These are phyloP conservation scores for Coecobrya sp. DNA, from an alignment of 2,888 invertebrate genomes.

Conservation along the genomic window DNA sequence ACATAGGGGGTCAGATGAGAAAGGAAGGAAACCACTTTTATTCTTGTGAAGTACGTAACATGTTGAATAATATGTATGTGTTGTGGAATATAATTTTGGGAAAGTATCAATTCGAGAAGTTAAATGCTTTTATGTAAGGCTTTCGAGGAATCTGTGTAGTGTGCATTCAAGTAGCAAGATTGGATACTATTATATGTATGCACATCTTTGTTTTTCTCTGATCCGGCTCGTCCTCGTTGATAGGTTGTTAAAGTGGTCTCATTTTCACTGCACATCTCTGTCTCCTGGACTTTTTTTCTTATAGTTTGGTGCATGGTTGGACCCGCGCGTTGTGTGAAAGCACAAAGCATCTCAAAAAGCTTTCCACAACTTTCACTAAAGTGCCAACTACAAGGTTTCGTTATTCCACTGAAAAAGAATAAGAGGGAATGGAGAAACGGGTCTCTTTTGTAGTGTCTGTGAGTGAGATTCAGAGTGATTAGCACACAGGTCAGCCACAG, in stretches of 20 bases:
- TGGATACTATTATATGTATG: neutral
- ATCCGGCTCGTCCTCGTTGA: neutral
- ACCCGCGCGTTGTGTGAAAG: no score
- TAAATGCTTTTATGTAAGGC: neutral
- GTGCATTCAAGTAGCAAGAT: neutral
- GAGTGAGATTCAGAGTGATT: constrained; percentile 63
- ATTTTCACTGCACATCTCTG: neutral
- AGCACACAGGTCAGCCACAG: constrained; percentile 73
- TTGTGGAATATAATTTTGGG: neutral
- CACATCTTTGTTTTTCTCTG: neutral
- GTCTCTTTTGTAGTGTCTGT: constrained; percentile 7
- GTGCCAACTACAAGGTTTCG: neutral
- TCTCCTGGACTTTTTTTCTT: neutral
- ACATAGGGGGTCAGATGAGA: constrained; percentile 29
- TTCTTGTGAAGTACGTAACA: constrained; percentile 3
- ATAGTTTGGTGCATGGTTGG: neutral
- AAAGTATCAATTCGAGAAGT: neutral
- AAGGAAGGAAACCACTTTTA: neutral
- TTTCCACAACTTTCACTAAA: no score
- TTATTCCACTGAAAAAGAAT: constrained; percentile 8
- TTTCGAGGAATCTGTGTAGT: neutral
- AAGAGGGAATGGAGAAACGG: neutral
- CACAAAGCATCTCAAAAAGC: no score
- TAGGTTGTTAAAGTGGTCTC: neutral
- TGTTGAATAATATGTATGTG: neutral